These are phyloP conservation scores for Podarcis siculus DNA, from an alignment of 2,797 vertebrate species.

Conservation along the genomic window DNA sequence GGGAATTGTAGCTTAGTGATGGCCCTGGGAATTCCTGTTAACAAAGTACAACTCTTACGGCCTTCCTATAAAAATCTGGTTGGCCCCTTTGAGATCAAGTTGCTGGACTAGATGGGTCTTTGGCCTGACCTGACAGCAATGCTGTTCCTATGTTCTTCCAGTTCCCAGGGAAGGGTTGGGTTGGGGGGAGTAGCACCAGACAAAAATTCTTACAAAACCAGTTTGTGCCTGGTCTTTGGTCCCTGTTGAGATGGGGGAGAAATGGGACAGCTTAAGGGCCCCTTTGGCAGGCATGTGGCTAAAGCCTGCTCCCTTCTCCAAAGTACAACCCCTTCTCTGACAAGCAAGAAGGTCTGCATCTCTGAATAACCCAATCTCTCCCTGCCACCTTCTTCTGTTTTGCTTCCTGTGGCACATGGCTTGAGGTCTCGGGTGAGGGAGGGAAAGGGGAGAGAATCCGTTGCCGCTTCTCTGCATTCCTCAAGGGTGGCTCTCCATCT, in stretches of 20 bases:
- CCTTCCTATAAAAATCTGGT: no score
- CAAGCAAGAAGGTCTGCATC: neutral
- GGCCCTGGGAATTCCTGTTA: neutral
- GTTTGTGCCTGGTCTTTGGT: neutral
- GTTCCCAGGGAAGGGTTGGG: neutral
- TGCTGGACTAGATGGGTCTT: no score
- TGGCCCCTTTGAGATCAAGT: no score
- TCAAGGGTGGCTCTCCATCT: slow-evolving; percentile 70
- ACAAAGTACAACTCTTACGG: no score
- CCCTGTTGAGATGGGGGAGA: neutral
- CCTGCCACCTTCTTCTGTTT: neutral
- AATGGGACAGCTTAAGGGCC: neutral
- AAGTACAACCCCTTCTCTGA: neutral
- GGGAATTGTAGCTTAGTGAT: neutral
- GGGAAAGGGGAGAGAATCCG: rapidly evolving
- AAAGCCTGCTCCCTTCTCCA: neutral
- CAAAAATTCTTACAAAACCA: neutral
- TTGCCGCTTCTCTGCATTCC: slow-evolving; percentile 39
- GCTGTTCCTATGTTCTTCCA: no score
- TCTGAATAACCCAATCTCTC: neutral
- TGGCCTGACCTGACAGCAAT: no score
- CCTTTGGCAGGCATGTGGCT: neutral
- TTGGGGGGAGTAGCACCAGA: no score
- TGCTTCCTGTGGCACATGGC: rapidly evolving
- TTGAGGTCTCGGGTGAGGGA: neutral